A percentile compares a stretch with the other conserved stretches of the same genome.
Conservation (phyloP, 2,113 vertebrate species). For the Nicator chloris region DNA sequence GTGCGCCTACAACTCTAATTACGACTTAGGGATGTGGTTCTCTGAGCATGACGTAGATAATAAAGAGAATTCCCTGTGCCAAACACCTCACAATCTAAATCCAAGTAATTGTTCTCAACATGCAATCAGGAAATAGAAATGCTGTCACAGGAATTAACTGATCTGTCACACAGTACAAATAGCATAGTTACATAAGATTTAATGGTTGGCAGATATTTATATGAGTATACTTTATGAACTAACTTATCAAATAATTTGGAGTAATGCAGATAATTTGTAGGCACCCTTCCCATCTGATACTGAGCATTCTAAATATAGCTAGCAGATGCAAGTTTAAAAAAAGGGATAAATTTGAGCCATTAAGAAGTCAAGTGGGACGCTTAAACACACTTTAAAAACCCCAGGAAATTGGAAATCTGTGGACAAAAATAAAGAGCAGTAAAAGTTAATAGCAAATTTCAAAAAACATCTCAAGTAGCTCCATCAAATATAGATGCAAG, state of each 20-base stretch:
- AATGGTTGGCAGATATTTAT: neutral
- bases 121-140: neutral
- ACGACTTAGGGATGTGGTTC: neutral
- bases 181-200: neutral
- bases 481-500: neutral
- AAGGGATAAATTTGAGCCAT: neutral
- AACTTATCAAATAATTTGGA: neutral
- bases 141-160: neutral
- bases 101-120: neutral
- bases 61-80: neutral
- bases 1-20: neutral
- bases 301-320: neutral
- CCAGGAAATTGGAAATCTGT: neutral
- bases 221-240: neutral
- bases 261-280: neutral
- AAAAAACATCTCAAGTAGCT: conserved; percentile 29
- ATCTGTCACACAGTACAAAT: neutral
- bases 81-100: neutral
- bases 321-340: neutral
- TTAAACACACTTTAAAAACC: conserved; percentile 12
- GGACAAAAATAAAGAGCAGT: neutral
- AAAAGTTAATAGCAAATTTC: conserved; percentile 28
- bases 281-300: neutral
- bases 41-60: neutral
- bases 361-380: neutral